Evolutionary conservation across 2,113 vertebrate species (phyloP), one percentile per base, ranked within the genome.

Genomic region (Mustela lutreola): DNA sequence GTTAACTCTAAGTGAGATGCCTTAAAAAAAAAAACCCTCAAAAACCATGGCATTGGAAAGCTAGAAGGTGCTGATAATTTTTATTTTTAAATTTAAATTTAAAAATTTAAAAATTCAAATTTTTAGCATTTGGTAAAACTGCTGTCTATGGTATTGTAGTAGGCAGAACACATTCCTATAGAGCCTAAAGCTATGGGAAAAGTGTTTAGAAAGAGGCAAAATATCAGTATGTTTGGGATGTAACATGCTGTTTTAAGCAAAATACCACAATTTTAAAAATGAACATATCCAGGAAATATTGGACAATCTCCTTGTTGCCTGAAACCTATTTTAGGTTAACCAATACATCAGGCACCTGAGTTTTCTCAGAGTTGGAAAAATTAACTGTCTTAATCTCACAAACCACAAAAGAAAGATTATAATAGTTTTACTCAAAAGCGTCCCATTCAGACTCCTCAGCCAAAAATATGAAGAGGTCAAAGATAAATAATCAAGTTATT

Each of bases 261-360:
- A 33, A 81, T 87, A 33, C 7, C 65, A 22, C 63, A 91, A 89
- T 56, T 53, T 9, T 53, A 50, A 45, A 87, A 91, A n/a, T 28
- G 60, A 75, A 63, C 21, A 75, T 36, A 89, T 39, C 26, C 79
- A 96, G 39, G 84, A 95, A 95, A 86, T 79, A 79, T 22, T 91
- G 28, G n/a, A 73, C 62, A 95, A 80, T 62, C 22, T 80, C 33
- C 10, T 45, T 78, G 22, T 45, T 90, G 14, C 56, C 15, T 81
- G 73, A 26, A 58, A 73, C 11, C 28, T 39, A 56, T 56, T 56
- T 56, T 56, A 28, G 75, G 50, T 81, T 89, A 56, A 39, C 84
- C 58, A 92, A 89, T 18, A 58, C 6, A 21, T 26, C 58, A 84
- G 42, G 42, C 58, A 84, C 73, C 5, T 88, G 26, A 70, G 5